Evolutionary conservation across 1,140 invertebrate genomes (phyloP), one percentile per base, ranked within the genome.

Genomic region (Apis laboriosa): DNA sequence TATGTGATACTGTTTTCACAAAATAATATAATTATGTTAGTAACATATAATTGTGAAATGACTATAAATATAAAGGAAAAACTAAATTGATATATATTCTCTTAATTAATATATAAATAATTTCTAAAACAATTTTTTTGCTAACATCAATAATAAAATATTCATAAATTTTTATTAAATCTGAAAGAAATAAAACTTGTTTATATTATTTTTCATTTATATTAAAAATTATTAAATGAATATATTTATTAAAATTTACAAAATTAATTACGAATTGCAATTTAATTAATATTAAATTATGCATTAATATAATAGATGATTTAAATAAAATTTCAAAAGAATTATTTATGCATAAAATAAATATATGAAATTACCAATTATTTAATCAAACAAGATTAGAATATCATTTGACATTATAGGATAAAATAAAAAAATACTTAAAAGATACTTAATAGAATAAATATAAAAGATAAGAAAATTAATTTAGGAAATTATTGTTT

Each of bases 301-400:
- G 24, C 2, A 17, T 21, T 51, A 3, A 12, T 63, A 51, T 19
- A 53, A 53, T 24, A n/a, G 19, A 3, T 11, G 5, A 43, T 24
- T n/a, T 34, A 63, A 28, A 63, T 12, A 19, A 64, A n/a, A 17
- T 17, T 17, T 28, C 24, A 64, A 76, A 1, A 63, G 17, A 76
- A 49, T 64, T 76, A 24, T 74, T 74, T 74, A 24, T 76, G 17
- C 17, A 7, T 51, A 17, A 60, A 60, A 74, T 53, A 49, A 51
- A 64, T 28, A 63, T 1, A 11, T 19, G 17, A 55, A 15, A 49
- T 70, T 19, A 15, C n/a, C 9, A 49, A 49, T 12, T 3, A 19
- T 43, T 43, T 34, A 17, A 3, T 15, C 19, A 43, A 24, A 1
- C 2, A 9, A 19, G 56, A 9, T 8, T 28, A 17, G 21, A 7